Evolutionary conservation across 2,113 vertebrate species (phyloP).

Genomic region (Barbus barbus): DNA sequence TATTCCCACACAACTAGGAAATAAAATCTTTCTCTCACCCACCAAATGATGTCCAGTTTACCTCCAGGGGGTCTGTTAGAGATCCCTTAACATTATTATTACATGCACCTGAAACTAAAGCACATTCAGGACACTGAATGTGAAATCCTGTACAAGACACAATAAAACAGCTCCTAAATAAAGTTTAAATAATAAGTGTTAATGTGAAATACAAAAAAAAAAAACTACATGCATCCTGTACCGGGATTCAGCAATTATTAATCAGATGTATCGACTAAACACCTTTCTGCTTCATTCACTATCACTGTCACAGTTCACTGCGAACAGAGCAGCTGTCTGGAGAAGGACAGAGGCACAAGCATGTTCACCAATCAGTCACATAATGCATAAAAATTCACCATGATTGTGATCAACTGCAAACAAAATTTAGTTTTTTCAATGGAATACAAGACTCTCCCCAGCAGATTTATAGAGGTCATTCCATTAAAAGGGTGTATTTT

Average conservation of each 20-base stretch:
- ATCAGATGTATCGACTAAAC: conserved; percentile 1
- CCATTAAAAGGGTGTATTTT: no score
- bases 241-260: conserved; percentile 18
- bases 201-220: not conserved
- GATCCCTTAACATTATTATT: not conserved
- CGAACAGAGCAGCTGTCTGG: conserved; percentile 32
- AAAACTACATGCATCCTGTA: not conserved
- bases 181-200: not conserved
- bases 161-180: not conserved
- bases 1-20: not conserved
- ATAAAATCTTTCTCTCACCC: not conserved
- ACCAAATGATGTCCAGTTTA: not conserved
- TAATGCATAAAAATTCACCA: not conserved
- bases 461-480: not conserved
- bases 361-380: not conserved
- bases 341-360: not conserved
- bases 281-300: not conserved
- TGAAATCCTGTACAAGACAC: not conserved
- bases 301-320: not conserved
- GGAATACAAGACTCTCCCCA: not conserved
- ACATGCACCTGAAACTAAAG: not conserved
- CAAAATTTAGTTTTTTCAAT: not conserved
- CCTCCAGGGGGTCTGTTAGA: not conserved
- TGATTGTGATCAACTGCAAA: not conserved
- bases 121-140: not conserved